Evolutionary conservation across 2,888 invertebrate species (phyloP).

Genomic region (Ochlodes sylvanus): DNA sequence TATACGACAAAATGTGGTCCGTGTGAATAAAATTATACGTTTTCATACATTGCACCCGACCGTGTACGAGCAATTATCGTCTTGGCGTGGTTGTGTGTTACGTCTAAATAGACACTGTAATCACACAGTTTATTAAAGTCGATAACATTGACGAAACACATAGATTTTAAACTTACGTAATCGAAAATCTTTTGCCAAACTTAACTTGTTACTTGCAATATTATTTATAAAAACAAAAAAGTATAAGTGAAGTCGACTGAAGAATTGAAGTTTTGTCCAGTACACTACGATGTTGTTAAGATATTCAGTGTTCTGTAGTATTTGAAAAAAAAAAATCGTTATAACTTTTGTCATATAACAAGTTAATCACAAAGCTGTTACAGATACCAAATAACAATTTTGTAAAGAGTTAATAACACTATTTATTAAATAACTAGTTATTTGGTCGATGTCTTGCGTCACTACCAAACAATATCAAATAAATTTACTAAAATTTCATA

Average conservation of each 20-base stretch:
- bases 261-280: not conserved
- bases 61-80: too few species aligned
- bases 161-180: slow-evolving; percentile 16
- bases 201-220: not conserved
- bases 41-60: too few species aligned
- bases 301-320: not conserved
- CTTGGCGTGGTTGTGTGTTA: too few species aligned
- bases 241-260: too few species aligned
- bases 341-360: not conserved
- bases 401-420: too few species aligned
- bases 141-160: slow-evolving; percentile 2
- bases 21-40: too few species aligned
- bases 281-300: not conserved
- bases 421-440: too few species aligned
- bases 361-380: not conserved
- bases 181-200: not conserved
- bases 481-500: not conserved
- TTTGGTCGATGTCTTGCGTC: not conserved
- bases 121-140: slow-evolving; percentile 24
- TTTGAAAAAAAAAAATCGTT: not conserved
- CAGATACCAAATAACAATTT: not conserved
- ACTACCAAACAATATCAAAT: not conserved
- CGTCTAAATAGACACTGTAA: not conserved
- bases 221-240: not conserved
- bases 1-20: too few species aligned